Conservation (phyloP, 2,797 vertebrate species). For the Allobates femoralis region DNA sequence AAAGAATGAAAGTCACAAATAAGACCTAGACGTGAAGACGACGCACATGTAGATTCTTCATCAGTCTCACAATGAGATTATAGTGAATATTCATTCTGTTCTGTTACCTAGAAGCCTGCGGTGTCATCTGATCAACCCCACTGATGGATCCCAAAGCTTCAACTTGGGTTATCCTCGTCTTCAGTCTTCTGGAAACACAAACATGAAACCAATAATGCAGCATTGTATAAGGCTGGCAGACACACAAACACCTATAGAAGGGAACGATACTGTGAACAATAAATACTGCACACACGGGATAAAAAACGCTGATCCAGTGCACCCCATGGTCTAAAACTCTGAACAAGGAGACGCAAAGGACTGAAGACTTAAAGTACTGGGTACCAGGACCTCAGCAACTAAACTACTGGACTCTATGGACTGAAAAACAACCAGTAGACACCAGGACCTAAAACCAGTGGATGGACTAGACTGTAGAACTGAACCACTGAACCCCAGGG, state of each 20-base stretch:
- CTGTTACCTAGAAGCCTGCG: not conserved
- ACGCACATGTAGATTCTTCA: not conserved
- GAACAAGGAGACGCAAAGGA: not conserved
- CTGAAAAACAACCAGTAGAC: not conserved
- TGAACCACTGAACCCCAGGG: not conserved
- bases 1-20: not conserved
- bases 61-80: not conserved
- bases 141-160: not conserved
- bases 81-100: not conserved
- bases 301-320: too few species aligned
- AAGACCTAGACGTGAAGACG: not conserved
- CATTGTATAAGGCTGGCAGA: too few species aligned
- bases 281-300: too few species aligned
- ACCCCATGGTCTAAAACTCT: not conserved
- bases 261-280: not conserved
- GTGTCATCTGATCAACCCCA: not conserved
- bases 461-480: too few species aligned
- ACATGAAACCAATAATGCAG: not conserved
- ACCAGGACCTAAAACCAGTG: not conserved
- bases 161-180: not conserved
- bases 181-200: not conserved
- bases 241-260: not conserved
- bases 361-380: not conserved
- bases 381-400: not conserved
- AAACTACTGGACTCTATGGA: not conserved